These are phyloP conservation scores for Ladona fulva DNA, from an alignment of 1,140 invertebrate genomes.

Conservation along the genomic window DNA sequence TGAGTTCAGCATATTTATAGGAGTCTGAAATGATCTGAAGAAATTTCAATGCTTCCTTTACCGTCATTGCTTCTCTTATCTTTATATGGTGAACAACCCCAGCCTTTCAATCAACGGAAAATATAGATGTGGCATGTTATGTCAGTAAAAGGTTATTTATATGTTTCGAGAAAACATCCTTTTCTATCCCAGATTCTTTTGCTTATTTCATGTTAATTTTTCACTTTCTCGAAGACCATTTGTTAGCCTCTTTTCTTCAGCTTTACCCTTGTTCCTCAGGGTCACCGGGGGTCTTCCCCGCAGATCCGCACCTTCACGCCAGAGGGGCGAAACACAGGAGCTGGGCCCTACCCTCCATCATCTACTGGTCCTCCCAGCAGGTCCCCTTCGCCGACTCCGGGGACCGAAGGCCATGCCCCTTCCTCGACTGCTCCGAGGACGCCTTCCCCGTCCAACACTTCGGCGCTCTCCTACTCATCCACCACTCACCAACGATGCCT, in stretches of 20 bases:
- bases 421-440: conserved; percentile 34
- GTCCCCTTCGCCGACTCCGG: conserved; percentile 41
- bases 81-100: too few species aligned
- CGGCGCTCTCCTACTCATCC: not conserved
- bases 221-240: not conserved
- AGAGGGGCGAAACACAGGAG: conserved; percentile 17
- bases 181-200: too few species aligned
- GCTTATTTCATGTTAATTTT: too few species aligned
- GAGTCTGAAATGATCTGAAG: too few species aligned
- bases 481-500: conserved; percentile 22
- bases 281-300: conserved; percentile 64
- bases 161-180: too few species aligned
- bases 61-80: too few species aligned
- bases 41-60: too few species aligned
- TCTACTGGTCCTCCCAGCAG: conserved; percentile 51
- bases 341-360: conserved; percentile 20
- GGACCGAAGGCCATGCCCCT: conserved; percentile 25
- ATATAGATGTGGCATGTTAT: too few species aligned
- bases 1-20: too few species aligned
- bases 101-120: too few species aligned
- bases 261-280: conserved; percentile 30
- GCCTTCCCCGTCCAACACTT: conserved; percentile 44
- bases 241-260: not conserved
- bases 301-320: conserved; percentile 67
- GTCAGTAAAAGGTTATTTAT: too few species aligned